A percentile compares a stretch with the other conserved stretches of the same genome.
phyloP scores from a whole-genome alignment of 2,113 vertebrate species.

The Dromiciops gliroides region DNA sequence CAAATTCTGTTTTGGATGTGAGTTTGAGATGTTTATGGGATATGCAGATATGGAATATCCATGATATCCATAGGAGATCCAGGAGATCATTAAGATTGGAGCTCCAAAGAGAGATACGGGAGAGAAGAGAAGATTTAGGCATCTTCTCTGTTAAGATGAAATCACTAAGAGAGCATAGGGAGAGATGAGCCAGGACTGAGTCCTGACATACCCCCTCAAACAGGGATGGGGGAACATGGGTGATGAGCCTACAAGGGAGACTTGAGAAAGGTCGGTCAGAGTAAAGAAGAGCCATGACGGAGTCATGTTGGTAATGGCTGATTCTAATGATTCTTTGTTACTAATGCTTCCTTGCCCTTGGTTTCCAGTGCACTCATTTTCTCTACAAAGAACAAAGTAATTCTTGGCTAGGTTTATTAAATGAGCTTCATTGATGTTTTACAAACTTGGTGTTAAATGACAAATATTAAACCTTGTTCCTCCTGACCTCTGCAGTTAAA shows the following conservation, averaged over 20 bases:
- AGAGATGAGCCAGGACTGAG: background rate
- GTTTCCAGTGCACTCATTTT: constrained; percentile 47
- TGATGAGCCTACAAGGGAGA: too few species aligned
- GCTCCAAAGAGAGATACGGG: background rate
- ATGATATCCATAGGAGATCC: background rate
- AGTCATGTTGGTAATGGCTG: background rate
- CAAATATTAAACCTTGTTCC: constrained; percentile 45
- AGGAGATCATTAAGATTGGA: background rate
- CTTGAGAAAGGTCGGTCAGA: background rate
- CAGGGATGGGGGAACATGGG: background rate
- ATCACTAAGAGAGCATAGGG: background rate
- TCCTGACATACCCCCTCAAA: background rate
- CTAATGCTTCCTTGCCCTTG: constrained; percentile 7
- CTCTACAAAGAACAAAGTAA: constrained; percentile 32
- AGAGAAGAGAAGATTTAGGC: background rate
- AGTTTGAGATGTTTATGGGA: background rate
- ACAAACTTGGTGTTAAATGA: constrained; percentile 41
- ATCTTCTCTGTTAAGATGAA: background rate
- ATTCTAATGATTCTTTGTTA: constrained; percentile 2
- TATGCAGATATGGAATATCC: too few species aligned
- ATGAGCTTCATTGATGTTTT: constrained; percentile 53
- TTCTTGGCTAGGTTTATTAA: constrained; percentile 37
- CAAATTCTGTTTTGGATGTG: too few species aligned
- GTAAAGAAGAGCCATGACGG: background rate
- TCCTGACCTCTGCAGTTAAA: background rate